A percentile compares a stretch with the other conserved stretches of the same genome.
Evolutionary conservation across 2,888 invertebrate species (phyloP).

Genomic region (Eulithis testata): DNA sequence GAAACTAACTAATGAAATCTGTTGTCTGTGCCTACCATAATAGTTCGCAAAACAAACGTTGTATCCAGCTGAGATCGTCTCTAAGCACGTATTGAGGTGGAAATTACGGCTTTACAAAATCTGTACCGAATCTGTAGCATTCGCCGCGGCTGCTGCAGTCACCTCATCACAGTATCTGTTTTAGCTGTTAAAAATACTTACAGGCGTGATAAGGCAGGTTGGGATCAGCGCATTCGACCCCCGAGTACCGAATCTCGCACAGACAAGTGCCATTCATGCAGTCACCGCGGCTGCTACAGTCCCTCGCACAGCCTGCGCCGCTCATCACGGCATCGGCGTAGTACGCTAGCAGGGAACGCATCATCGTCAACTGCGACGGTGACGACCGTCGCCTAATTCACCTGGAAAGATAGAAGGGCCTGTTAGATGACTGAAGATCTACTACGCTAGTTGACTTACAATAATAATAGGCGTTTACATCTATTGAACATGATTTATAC

Average conservation of each 20-base stretch:
- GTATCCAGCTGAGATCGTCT: too few species aligned
- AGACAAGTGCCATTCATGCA: slow-evolving; percentile 96
- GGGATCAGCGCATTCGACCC: slow-evolving; percentile 92
- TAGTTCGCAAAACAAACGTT: too few species aligned
- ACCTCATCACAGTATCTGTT: too few species aligned
- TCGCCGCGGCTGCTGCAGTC: too few species aligned
- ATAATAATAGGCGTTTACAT: too few species aligned
- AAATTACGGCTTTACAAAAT: too few species aligned
- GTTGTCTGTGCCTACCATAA: too few species aligned
- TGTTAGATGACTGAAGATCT: slow-evolving; percentile 5
- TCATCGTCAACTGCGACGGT: slow-evolving; percentile 66
- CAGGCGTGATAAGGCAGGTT: slow-evolving; percentile 89
- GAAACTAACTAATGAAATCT: too few species aligned
- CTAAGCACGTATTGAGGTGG: too few species aligned
- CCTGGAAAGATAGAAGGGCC: slow-evolving; percentile 50
- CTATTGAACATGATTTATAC: too few species aligned
- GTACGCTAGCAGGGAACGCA: slow-evolving; percentile 79
- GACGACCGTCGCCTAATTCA: slow-evolving; percentile 55
- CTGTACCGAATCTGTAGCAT: too few species aligned
- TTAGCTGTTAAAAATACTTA: slow-evolving; percentile 44
- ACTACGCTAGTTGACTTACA: background rate
- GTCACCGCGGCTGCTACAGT: slow-evolving; percentile 95
- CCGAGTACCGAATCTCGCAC: slow-evolving; percentile 95
- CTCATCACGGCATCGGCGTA: slow-evolving; percentile 80
- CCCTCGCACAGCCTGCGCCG: slow-evolving; percentile 87